Percentiles rank a stretch among this genome's conserved stretches.
Conservation (phyloP, 2,113 vertebrate species). For the Nothocercus julius region DNA sequence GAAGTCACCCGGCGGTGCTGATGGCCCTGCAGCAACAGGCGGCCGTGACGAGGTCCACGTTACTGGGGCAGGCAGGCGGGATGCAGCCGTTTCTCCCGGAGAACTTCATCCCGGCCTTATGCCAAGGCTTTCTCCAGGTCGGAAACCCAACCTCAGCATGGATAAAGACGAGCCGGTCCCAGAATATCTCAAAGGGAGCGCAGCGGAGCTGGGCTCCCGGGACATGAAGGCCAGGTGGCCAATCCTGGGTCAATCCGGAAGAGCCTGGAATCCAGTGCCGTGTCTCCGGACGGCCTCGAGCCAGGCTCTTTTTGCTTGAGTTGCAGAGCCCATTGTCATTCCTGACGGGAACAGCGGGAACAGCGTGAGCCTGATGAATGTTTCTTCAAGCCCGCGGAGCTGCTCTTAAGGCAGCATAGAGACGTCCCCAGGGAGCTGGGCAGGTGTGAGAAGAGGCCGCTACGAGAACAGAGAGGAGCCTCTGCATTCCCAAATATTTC, state of each 20-base stretch:
- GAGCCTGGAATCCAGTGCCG: background rate
- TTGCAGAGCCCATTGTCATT: background rate
- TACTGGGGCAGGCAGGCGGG: background rate
- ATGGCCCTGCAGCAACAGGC: no score
- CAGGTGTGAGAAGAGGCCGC: background rate
- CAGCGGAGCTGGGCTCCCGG: background rate
- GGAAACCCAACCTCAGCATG: background rate
- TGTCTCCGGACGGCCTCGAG: background rate
- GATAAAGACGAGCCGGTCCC: background rate
- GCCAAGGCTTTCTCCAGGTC: background rate
- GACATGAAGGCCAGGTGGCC: background rate
- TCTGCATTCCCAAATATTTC: background rate
- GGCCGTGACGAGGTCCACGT: no score
- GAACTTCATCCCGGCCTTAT: background rate
- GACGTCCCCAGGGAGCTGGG: background rate
- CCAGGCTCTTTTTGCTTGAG: background rate
- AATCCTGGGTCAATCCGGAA: background rate
- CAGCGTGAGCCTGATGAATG: background rate
- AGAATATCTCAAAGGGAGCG: background rate
- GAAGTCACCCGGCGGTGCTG: no score
- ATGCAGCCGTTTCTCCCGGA: background rate
- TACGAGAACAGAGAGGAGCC: background rate
- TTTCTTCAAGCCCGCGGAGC: background rate
- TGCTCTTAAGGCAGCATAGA: background rate
- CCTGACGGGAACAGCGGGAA: no score